Conservation (phyloP, 2,797 vertebrate genomes). For the Peromyscus melanophrys region DNA sequence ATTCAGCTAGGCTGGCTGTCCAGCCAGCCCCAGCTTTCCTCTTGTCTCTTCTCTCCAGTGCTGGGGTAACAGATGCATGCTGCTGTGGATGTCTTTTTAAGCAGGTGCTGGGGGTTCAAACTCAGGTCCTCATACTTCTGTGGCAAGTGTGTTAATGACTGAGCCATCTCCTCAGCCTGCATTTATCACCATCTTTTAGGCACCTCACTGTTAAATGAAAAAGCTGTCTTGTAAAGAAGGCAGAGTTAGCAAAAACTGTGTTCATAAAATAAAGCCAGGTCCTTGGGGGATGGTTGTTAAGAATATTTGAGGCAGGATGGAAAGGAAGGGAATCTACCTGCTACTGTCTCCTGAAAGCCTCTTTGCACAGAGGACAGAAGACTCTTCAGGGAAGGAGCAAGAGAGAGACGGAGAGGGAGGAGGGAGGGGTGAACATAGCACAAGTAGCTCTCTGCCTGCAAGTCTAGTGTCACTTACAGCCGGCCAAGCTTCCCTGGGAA, state of each 20-base stretch:
- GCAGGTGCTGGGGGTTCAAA: neutral
- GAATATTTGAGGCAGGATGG: slow-evolving; percentile 25
- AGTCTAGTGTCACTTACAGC: rapidly evolving
- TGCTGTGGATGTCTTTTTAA: neutral
- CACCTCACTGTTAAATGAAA: neutral
- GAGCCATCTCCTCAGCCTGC: neutral
- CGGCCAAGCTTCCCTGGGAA: rapidly evolving
- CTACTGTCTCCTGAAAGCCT: slow-evolving; percentile 78
- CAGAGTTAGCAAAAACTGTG: slow-evolving; percentile 60
- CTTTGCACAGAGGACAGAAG: slow-evolving; percentile 19
- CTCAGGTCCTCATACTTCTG: neutral
- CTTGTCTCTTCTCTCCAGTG: neutral
- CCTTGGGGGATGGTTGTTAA: slow-evolving; percentile 52
- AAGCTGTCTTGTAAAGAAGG: slow-evolving; percentile 49
- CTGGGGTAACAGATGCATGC: neutral
- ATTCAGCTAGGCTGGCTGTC: neutral
- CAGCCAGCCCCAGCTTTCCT: too few relatives aligned
- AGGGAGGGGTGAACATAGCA: rapidly evolving
- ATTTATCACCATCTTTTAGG: neutral
- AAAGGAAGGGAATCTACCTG: slow-evolving; percentile 68
- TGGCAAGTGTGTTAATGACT: neutral
- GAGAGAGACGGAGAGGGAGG: neutral
- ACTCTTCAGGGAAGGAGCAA: slow-evolving; percentile 70
- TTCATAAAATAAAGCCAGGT: neutral
- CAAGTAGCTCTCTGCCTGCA: neutral